Conservation (phyloP, 2,113 vertebrate genomes). For the Lasiurus borealis region DNA sequence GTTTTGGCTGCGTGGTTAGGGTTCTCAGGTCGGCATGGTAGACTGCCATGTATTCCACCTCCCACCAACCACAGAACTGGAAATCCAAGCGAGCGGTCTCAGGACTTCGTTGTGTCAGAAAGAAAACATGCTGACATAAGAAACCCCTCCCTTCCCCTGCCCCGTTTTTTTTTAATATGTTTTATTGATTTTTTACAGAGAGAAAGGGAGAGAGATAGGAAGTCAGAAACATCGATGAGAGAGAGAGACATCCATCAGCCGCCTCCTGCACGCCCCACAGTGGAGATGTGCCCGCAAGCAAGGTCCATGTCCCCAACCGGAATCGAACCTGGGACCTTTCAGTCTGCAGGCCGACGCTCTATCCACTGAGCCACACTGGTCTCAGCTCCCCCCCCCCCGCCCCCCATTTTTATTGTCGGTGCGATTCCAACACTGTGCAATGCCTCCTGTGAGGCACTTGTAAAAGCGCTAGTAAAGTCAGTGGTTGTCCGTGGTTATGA, state of each 20-base stretch:
- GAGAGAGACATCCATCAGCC: too few species aligned
- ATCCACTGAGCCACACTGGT: too few species aligned
- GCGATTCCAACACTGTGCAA: not conserved
- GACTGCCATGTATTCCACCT: not conserved
- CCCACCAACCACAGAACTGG: not conserved
- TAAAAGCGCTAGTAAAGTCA: not conserved
- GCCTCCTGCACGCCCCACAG: too few species aligned
- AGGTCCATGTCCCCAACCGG: too few species aligned
- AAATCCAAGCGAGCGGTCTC: not conserved
- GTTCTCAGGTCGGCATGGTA: not conserved
- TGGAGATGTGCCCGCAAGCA: too few species aligned
- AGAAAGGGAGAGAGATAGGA: too few species aligned
- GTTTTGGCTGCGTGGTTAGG: not conserved
- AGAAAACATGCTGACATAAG: not conserved
- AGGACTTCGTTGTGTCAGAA: not conserved
- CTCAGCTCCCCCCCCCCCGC: too few species aligned
- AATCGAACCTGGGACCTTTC: too few species aligned
- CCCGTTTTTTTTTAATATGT: not conserved
- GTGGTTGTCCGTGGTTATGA: not conserved
- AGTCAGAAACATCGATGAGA: too few species aligned
- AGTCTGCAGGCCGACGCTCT: too few species aligned
- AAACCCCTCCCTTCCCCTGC: not conserved
- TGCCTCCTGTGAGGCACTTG: not conserved
- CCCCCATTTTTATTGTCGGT: too few species aligned
- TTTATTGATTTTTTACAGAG: too few species aligned